A percentile compares a stretch with the other conserved stretches of the same genome.
These are phyloP conservation scores for Microvelia longipes DNA, from an alignment of 1,140 invertebrate species.

Conservation along the genomic window DNA sequence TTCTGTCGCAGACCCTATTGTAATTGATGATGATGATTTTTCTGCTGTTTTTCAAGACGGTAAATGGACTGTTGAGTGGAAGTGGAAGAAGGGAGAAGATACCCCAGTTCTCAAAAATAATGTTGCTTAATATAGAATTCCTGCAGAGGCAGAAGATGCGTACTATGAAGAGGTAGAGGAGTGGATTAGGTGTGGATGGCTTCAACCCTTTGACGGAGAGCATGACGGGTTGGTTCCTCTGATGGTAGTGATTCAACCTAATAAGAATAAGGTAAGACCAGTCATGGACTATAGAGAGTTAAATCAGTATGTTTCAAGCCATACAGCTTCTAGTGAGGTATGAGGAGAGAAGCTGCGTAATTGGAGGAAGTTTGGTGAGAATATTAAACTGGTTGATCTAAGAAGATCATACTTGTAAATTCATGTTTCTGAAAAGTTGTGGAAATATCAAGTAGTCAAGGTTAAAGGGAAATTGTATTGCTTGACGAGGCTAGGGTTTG, in stretches of 20 bases:
- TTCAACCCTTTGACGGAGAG: neutral
- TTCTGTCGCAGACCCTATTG: neutral
- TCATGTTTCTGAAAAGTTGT: neutral
- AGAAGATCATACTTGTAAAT: neutral
- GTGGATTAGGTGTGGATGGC: neutral
- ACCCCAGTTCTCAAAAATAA: neutral
- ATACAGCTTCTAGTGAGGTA: neutral
- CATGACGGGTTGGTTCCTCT: neutral
- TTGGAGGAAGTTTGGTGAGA: neutral
- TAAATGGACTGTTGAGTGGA: neutral
- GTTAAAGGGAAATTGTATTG: conserved; percentile 5
- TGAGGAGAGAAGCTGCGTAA: neutral
- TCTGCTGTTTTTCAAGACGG: neutral
- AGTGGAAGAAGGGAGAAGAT: neutral
- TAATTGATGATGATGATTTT: neutral
- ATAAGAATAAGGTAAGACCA: conserved; percentile 4
- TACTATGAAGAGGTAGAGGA: neutral
- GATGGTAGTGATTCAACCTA: neutral
- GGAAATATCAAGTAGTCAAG: conserved; percentile 7
- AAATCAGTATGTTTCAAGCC: conserved; percentile 1
- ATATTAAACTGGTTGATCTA: neutral
- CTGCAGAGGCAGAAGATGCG: neutral
- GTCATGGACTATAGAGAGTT: neutral
- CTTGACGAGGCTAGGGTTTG: conserved; percentile 7
- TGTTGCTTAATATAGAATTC: neutral